phyloP scores from a whole-genome alignment of 92 coral and sea anemone species.

The Bergia sp. region DNA sequence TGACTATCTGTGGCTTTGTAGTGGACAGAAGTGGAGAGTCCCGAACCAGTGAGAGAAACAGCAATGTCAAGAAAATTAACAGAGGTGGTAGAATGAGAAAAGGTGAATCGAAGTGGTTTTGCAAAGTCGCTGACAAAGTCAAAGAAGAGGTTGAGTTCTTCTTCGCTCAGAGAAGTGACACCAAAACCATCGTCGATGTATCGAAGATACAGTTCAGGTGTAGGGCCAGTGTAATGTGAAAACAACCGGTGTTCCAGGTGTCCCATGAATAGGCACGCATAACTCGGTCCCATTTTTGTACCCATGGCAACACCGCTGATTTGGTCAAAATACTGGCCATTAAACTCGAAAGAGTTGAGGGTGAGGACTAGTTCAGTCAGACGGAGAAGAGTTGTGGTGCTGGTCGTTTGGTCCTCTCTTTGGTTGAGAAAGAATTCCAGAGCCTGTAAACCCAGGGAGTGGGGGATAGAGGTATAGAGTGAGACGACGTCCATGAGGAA shows the following conservation, averaged over 20 bases:
- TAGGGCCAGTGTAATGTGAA: constrained; percentile 7
- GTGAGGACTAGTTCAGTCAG: constrained; percentile 39
- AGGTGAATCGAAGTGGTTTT: too few species aligned
- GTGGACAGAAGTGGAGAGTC: constrained; percentile 17
- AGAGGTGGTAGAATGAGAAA: constrained; percentile 23
- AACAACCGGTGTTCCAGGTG: constrained; percentile 16
- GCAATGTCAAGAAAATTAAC: too few species aligned
- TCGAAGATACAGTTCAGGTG: constrained; percentile 24
- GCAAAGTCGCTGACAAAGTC: constrained; percentile 25
- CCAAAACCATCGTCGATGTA: too few species aligned
- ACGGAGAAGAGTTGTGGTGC: constrained; percentile 18
- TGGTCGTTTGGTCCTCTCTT: background rate
- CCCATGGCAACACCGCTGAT: constrained; percentile 34
- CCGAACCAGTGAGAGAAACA: background rate
- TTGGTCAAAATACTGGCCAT: constrained; percentile 1
- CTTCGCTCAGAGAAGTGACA: constrained; percentile 1
- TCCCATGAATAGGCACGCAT: too few species aligned
- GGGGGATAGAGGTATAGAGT: constrained; percentile 22
- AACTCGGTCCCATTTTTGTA: too few species aligned
- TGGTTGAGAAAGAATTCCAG: constrained; percentile 4
- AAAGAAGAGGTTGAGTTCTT: background rate
- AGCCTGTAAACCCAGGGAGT: background rate
- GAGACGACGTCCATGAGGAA: background rate
- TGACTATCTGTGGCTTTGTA: too few species aligned
- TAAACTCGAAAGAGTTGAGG: too few species aligned